These are phyloP conservation scores for Batillaria attramentaria DNA, from an alignment of 1,140 invertebrate species.

Conservation along the genomic window DNA sequence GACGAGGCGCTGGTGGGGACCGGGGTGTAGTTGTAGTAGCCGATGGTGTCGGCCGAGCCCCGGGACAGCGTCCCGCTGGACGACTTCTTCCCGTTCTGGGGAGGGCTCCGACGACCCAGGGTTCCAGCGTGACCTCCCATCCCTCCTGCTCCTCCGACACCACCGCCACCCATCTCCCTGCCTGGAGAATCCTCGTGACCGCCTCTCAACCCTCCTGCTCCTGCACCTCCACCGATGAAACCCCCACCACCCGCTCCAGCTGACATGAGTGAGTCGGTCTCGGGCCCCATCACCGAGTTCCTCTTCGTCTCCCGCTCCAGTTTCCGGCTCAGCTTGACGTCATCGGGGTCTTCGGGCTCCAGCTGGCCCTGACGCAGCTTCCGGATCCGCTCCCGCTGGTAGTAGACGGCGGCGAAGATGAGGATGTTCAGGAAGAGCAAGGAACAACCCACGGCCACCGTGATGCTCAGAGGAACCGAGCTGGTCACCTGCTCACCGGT, in stretches of 20 bases:
- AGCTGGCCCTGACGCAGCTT: slow-evolving; percentile 38
- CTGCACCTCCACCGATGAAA: not conserved
- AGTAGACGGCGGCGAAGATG: slow-evolving; percentile 94
- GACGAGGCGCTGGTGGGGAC: slow-evolving; percentile 48
- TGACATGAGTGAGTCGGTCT: slow-evolving; percentile 44
- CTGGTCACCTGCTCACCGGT: slow-evolving; percentile 27
- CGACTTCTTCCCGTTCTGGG: slow-evolving; percentile 6
- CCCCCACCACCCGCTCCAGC: not conserved
- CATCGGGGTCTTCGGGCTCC: slow-evolving; percentile 38
- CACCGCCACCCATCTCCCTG: not conserved
- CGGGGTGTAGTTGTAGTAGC: slow-evolving; percentile 43
- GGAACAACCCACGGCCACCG: slow-evolving; percentile 94
- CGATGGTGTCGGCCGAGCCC: slow-evolving; percentile 29
- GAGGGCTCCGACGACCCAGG: slow-evolving; percentile 20
- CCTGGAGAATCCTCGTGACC: slow-evolving; percentile 14
- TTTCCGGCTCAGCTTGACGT: slow-evolving; percentile 40
- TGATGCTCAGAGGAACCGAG: slow-evolving; percentile 74
- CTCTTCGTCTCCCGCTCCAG: slow-evolving; percentile 38
- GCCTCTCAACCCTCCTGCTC: not conserved
- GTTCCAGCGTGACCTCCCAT: not conserved
- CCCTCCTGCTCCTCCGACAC: not conserved
- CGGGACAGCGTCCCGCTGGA: slow-evolving; percentile 20
- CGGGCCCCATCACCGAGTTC: slow-evolving; percentile 14
- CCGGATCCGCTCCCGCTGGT: slow-evolving; percentile 85
- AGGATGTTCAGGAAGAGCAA: slow-evolving; percentile 91